A percentile compares a stretch with the other conserved stretches of the same genome.
These are phyloP conservation scores for Bufo gargarizans DNA, from an alignment of 2,113 vertebrate genomes.

Conservation along the genomic window DNA sequence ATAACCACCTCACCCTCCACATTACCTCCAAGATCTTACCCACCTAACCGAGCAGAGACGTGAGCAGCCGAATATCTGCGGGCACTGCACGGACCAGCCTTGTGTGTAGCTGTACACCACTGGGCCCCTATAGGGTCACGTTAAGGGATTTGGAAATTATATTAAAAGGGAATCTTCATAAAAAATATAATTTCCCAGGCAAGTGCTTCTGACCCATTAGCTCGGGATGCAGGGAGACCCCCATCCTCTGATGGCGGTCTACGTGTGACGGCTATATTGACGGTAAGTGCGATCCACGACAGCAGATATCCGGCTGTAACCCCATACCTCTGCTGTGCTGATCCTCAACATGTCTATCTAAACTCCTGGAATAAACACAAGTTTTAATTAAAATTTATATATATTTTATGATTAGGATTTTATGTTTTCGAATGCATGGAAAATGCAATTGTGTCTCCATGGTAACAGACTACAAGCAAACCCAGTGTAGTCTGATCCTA, in stretches of 20 bases:
- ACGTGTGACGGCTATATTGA: not conserved
- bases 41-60: slow-evolving; percentile 66
- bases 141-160: not conserved
- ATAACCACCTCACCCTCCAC: slow-evolving; percentile 63
- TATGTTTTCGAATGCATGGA: not conserved
- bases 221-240: not conserved
- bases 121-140: not conserved
- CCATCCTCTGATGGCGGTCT: not conserved
- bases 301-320: slow-evolving; percentile 35
- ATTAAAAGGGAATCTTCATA: not conserved
- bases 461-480: not conserved
- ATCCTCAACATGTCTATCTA: slow-evolving; percentile 72
- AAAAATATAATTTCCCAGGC: not conserved
- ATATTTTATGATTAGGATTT: not conserved
- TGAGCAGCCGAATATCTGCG: slow-evolving; percentile 34
- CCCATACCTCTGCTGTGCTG: slow-evolving; percentile 71
- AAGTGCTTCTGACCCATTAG: too few species aligned
- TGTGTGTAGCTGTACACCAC: not conserved
- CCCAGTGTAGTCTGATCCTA: not conserved
- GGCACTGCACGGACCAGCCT: not conserved
- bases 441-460: not conserved
- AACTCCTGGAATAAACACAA: slow-evolving; percentile 74
- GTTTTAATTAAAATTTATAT: slow-evolving; percentile 51
- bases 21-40: slow-evolving; percentile 64
- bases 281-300: too few species aligned